Percentiles rank a stretch among this genome's conserved stretches.
phyloP scores from a whole-genome alignment of 2,797 vertebrate genomes.

The Anguilla megastoma region DNA sequence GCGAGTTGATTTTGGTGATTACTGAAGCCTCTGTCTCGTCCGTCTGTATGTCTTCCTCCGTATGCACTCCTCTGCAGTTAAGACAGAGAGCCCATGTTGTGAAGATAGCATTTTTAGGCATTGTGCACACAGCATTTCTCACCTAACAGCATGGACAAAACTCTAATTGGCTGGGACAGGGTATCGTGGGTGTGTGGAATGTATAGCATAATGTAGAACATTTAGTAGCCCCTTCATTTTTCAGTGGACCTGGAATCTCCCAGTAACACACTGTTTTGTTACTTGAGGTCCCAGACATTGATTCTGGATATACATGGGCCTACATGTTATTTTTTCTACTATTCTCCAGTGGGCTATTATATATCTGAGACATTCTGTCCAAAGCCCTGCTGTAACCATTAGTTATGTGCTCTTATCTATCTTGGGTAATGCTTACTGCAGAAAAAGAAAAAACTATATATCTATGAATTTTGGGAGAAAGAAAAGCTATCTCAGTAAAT shows the following conservation, averaged over 20 bases:
- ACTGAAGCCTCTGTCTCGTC: background rate
- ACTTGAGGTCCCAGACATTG: background rate
- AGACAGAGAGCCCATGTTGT: background rate
- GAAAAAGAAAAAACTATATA: background rate
- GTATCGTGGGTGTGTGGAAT: background rate
- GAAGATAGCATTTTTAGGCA: background rate
- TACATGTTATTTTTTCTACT: background rate
- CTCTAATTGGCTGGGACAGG: background rate
- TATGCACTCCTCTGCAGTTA: background rate
- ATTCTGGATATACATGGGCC: background rate
- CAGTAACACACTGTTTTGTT: background rate
- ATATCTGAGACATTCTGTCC: background rate
- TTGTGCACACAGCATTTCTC: background rate
- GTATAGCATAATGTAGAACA: background rate
- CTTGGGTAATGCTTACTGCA: background rate
- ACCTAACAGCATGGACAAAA: background rate
- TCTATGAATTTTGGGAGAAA: background rate
- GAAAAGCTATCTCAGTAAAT: background rate
- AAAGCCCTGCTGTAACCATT: background rate
- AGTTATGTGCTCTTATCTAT: conserved; percentile 11
- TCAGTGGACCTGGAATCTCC: background rate
- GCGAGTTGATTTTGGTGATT: background rate
- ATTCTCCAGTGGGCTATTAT: background rate
- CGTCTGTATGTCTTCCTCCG: background rate
- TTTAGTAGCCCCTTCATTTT: background rate